phyloP scores from a whole-genome alignment of 2,113 vertebrate genomes.

The Rhabdomys dilectus region DNA sequence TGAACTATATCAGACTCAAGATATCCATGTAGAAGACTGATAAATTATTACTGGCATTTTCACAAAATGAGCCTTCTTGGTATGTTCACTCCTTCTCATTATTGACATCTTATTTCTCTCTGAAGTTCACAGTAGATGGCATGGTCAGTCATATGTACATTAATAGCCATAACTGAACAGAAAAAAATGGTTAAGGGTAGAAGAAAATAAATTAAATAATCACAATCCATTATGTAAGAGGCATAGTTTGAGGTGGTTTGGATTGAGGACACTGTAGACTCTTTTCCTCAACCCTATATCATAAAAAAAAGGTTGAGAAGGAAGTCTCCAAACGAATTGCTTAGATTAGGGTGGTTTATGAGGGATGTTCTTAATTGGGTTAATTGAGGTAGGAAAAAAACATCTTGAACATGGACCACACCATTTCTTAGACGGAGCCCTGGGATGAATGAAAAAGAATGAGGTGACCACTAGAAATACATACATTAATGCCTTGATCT shows the following conservation, averaged over 20 bases:
- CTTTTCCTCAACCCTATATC: background rate
- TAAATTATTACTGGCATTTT: background rate
- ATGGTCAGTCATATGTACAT: background rate
- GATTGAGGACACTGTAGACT: background rate
- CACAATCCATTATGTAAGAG: conserved; percentile 15
- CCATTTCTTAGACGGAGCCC: background rate
- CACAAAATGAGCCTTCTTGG: background rate
- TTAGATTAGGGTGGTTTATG: background rate
- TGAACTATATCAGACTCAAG: background rate
- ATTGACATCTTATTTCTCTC: background rate
- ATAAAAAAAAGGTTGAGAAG: background rate
- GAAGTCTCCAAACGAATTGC: background rate
- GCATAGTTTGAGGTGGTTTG: background rate
- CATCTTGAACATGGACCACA: background rate
- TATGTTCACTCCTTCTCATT: background rate
- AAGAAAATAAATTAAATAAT: conserved; percentile 51
- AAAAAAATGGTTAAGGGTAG: background rate
- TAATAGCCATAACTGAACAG: conserved; percentile 24
- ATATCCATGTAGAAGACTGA: background rate
- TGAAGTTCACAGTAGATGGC: background rate
- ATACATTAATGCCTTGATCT: background rate
- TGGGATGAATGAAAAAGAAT: background rate
- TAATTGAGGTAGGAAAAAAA: background rate
- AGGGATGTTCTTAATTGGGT: background rate
- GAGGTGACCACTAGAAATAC: background rate